phyloP scores from a whole-genome alignment of 2,797 vertebrate species.

The Protosalanx chinensis region DNA sequence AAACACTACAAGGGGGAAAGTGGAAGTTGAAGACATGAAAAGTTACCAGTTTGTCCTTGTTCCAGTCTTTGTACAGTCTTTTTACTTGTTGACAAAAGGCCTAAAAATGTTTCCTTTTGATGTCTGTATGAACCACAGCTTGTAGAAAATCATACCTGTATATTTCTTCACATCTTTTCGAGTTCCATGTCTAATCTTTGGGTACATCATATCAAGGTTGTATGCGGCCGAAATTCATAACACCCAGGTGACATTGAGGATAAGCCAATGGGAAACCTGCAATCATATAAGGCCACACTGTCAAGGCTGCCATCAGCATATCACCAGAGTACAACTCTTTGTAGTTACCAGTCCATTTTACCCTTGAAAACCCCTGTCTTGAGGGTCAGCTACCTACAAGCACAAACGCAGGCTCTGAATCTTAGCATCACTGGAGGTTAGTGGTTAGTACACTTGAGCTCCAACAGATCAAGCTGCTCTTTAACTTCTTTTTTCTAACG shows the following conservation, averaged over 20 bases:
- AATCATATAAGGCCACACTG: conserved; percentile 24
- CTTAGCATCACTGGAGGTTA: conserved; percentile 30
- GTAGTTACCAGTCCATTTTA: background rate
- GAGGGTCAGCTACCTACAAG: background rate
- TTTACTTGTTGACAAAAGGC: conserved; percentile 58
- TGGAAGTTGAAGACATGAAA: conserved; percentile 49
- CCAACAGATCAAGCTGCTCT: conserved; percentile 69
- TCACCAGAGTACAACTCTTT: conserved; percentile 40
- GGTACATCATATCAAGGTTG: background rate
- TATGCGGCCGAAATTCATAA: background rate
- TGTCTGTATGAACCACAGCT: conserved; percentile 50
- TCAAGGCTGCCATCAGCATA: conserved; percentile 53
- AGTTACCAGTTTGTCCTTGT: conserved; percentile 57
- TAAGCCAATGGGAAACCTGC: conserved; percentile 23
- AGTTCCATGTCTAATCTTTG: background rate
- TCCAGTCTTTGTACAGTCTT: conserved; percentile 65
- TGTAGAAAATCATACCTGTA: conserved; percentile 32
- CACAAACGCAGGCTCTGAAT: background rate
- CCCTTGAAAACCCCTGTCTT: too few species aligned
- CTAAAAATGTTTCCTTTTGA: conserved; percentile 60
- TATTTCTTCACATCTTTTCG: background rate
- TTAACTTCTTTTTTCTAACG: conserved; percentile 58
- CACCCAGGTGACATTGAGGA: conserved; percentile 2
- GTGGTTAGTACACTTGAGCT: conserved; percentile 37
- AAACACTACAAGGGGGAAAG: conserved; percentile 38